These are phyloP conservation scores for Cynodonichthys magdalenae DNA, from an alignment of 2,797 vertebrate species.

Conservation along the genomic window DNA sequence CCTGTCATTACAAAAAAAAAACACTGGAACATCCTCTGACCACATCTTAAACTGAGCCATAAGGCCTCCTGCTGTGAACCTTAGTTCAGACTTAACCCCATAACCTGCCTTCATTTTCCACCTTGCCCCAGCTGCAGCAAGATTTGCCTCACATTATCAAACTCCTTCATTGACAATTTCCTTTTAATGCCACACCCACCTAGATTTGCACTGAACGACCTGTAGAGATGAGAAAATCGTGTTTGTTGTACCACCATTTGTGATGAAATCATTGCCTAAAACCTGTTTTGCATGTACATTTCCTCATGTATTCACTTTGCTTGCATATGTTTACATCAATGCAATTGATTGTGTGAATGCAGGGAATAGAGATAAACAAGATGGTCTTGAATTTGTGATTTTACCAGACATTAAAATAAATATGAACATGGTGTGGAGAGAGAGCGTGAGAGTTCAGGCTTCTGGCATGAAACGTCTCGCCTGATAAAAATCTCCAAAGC, in stretches of 20 bases:
- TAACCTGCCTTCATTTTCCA: slow-evolving; percentile 52
- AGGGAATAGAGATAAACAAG: slow-evolving; percentile 32
- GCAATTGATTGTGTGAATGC: slow-evolving; percentile 15
- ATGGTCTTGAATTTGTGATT: slow-evolving; percentile 57
- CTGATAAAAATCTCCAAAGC: slow-evolving; percentile 70
- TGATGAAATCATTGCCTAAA: not conserved
- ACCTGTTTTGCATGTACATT: not conserved
- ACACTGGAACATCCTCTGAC: slow-evolving; percentile 56
- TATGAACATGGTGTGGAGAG: slow-evolving; percentile 28
- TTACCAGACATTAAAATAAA: slow-evolving; percentile 60
- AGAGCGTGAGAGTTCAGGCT: slow-evolving; percentile 3
- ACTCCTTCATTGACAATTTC: slow-evolving; percentile 7
- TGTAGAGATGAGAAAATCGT: not conserved
- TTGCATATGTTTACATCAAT: slow-evolving; percentile 33
- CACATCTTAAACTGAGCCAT: slow-evolving; percentile 60
- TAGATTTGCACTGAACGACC: not conserved
- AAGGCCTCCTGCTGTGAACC: slow-evolving; percentile 47
- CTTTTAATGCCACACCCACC: slow-evolving; percentile 6
- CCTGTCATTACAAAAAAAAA: slow-evolving; percentile 71
- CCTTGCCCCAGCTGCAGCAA: slow-evolving; percentile 30
- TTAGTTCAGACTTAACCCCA: slow-evolving; percentile 60
- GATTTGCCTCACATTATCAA: slow-evolving; percentile 26
- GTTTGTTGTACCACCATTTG: not conserved
- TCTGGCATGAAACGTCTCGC: slow-evolving; percentile 49
- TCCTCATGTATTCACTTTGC: slow-evolving; percentile 5